Evolutionary conservation across 2,113 vertebrate genomes (phyloP).

Genomic region (Pygoscelis adeliae): DNA sequence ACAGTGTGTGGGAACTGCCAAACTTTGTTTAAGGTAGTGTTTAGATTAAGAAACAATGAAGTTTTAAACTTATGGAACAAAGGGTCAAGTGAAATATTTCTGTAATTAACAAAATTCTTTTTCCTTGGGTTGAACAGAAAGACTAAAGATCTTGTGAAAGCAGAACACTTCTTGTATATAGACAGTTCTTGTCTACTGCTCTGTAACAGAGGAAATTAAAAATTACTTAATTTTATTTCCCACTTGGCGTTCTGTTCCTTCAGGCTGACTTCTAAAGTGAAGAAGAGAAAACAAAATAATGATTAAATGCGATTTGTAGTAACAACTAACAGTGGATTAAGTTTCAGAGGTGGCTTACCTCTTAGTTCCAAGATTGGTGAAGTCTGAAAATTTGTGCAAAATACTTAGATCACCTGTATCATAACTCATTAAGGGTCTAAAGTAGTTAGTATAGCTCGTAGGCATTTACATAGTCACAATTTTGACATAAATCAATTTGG

Average conservation of each 20-base stretch:
- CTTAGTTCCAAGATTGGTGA: neutral
- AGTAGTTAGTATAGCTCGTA: neutral
- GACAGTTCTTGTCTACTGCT: neutral
- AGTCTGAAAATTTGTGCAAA: neutral
- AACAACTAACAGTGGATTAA: neutral
- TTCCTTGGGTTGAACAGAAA: neutral
- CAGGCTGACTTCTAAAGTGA: neutral
- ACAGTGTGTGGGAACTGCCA: neutral
- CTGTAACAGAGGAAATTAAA: neutral
- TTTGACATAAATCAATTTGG: neutral
- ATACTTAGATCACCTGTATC: neutral
- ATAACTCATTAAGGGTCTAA: neutral
- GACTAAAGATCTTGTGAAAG: neutral
- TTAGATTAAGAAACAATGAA: neutral
- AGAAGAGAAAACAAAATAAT: neutral
- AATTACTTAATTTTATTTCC: neutral
- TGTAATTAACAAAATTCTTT: neutral
- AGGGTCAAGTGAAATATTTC: neutral
- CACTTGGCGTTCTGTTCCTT: neutral
- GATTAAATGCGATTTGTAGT: neutral
- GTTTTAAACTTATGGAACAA: neutral
- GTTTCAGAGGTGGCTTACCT: neutral
- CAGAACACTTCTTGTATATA: neutral
- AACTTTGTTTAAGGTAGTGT: neutral
- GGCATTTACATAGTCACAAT: neutral